Conservation (phyloP, 2,888 invertebrate genomes). For the Dromius quadrimaculatus region DNA sequence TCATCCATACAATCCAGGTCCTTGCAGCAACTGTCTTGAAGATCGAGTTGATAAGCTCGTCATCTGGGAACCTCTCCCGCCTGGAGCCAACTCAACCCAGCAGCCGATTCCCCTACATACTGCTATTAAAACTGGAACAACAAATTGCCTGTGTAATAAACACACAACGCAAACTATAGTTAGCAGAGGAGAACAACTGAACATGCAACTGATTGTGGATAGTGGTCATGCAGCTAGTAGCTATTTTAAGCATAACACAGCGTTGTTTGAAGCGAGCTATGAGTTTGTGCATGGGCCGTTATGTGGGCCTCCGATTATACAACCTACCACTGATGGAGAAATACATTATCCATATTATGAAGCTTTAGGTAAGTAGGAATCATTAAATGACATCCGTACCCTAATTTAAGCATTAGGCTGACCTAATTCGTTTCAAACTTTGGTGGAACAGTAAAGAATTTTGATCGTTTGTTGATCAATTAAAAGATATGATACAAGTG, state of each 20-base stretch:
- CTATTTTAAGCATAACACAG: constrained; percentile 87
- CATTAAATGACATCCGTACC: no score
- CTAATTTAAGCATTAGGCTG: no score
- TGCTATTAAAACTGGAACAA: constrained; percentile 76
- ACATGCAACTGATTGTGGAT: constrained; percentile 85
- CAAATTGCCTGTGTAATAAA: constrained; percentile 81
- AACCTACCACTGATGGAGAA: constrained; percentile 85
- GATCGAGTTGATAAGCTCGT: constrained; percentile 87
- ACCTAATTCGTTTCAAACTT: no score
- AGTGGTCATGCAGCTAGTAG: constrained; percentile 87
- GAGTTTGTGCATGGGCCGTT: constrained; percentile 91
- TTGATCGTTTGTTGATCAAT: no score
- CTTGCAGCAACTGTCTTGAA: constrained; percentile 88
- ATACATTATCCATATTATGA: constrained; percentile 90
- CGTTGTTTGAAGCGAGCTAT: constrained; percentile 87
- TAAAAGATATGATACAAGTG: no score
- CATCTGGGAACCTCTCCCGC: constrained; percentile 79
- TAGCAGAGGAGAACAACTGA: constrained; percentile 84
- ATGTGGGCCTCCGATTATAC: constrained; percentile 85
- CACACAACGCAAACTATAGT: constrained; percentile 75
- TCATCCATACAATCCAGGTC: constrained; percentile 81
- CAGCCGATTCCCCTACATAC: constrained; percentile 71
- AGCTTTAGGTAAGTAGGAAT: constrained; percentile 70
- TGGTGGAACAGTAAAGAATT: no score
- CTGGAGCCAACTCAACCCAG: constrained; percentile 63